Base-by-base conservation (phyloP, 2,888 invertebrate species). In the Dasysyrphus tricinctus region DNA sequence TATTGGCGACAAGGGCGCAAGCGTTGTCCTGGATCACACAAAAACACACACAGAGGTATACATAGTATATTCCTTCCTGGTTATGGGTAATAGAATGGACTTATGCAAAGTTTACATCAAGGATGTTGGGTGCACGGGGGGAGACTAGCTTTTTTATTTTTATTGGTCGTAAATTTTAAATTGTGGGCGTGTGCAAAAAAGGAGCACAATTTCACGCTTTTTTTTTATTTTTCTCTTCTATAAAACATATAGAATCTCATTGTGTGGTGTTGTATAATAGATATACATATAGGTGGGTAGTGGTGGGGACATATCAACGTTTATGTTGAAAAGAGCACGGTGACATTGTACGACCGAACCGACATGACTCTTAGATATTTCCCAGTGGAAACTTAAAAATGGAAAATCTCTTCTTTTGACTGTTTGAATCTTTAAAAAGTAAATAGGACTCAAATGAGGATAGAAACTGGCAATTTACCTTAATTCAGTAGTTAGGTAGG, bases 151-250 rank as follows among this genome's bases (percentile, higher is more conserved):
- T 89, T 90, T 90, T 89, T 89, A 89, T 90, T 90, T 90, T 90
- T 90, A 90, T 90, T 90, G 90, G 90, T 90, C 90, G 90, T 89
- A 90, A 90, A 90, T 89, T 89, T 90, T 89, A 90, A 90, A 90
- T 89, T 90, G 90, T 89, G 90, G 90, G 90, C 90, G 90, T 90
- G 90, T 90, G 89, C 79, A 83, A 78, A 78, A 78, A 39, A 44
- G 70, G 59, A 74, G n/a, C 70, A 81, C 32, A 49, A 63, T 81
- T 74, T 73, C 57, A 54, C 37, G n/a, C n/a, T n/a, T 69, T 61
- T 54, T 72, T 57, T 14, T 4, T 61, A 6, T 65, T 47, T 12
- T 14, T 16, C n/a, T 8, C 47, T 24, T 61, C 32, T 49, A 16
- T 56, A 44, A 19, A 63, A 42, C 54, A 57, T 44, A 19, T 14